phyloP scores from a whole-genome alignment of 2,888 invertebrate genomes.

The Acronicta psi region DNA sequence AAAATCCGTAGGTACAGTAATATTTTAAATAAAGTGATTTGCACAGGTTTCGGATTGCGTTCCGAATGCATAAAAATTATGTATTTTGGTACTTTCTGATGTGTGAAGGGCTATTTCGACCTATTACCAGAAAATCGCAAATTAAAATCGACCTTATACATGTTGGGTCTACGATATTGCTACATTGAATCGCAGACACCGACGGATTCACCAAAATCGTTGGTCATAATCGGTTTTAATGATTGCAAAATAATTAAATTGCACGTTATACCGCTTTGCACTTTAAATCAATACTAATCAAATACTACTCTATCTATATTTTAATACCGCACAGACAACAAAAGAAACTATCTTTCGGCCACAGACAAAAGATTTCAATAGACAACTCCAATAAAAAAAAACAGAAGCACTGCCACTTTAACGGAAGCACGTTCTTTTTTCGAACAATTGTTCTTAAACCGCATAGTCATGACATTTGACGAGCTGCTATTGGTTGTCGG shows the following conservation, averaged over 20 bases:
- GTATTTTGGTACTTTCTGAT: too few relatives aligned
- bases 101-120: too few relatives aligned
- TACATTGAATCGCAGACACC: too few relatives aligned
- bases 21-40: too few relatives aligned
- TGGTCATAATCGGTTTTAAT: background rate
- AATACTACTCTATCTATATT: constrained; percentile 33
- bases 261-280: constrained; percentile 41
- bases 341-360: constrained; percentile 58
- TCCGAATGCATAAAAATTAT: too few relatives aligned
- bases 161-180: too few relatives aligned
- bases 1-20: too few relatives aligned
- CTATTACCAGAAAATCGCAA: too few relatives aligned
- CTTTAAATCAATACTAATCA: constrained; percentile 45
- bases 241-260: constrained; percentile 19
- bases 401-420: constrained; percentile 83
- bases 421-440: constrained; percentile 83
- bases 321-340: constrained; percentile 49
- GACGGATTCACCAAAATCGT: too few relatives aligned
- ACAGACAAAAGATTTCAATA: constrained; percentile 70
- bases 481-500: constrained; percentile 85
- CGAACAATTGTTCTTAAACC: constrained; percentile 80
- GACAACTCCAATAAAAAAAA: constrained; percentile 62
- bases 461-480: constrained; percentile 86
- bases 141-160: too few relatives aligned
- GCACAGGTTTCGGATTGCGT: too few relatives aligned